Base-by-base conservation (phyloP, 2,113 vertebrate genomes). In the Aegotheles bennettii region DNA sequence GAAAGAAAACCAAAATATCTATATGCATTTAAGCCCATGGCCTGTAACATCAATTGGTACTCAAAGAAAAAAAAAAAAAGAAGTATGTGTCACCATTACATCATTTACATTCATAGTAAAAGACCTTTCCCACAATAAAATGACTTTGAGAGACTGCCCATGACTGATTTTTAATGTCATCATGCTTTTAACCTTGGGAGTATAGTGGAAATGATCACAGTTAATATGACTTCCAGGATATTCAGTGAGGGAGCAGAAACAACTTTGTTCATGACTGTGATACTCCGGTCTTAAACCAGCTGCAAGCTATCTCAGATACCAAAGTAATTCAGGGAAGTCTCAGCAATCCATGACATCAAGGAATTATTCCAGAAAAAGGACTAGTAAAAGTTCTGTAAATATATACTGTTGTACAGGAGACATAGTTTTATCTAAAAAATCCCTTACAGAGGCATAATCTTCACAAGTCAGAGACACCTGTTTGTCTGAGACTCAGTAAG, bases 131-230 rank as follows among this genome's bases (percentile, higher is more conserved):
- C 31, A 80, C 10, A 47, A 80, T 7, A 51, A 71, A 90, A 65
- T 78, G 25, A 21, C 23, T 91, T 80, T 13, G 12, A 87, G 12
- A 87, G 42, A 54, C 33, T 57, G 26, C 38, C 35, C 80, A 74
- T 67, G 56, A 77, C 80, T 87, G 54, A 77, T 92, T 95, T 89
- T 25, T 81, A 63, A 61, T 38, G 68, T 64, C 35, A 64, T 64
- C 89, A 19, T 87, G 64, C 89, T 84, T 94, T 94, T 92, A 84
- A 84, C 16, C 14, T 89, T 77, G 63, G 12, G n/a, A 75, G 42
- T 40, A 40, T 11, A 67, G 28, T 51, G 31, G 77, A 95, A 95
- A 81, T 71, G 20, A 42, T 84, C 5, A 2, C 60, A 78, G 45
- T 11, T 50, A 64, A 78, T 28, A 67, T n/a, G 36, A 74, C 19